phyloP scores from a whole-genome alignment of 2,797 vertebrate genomes.

The Gambelia wislizenii region DNA sequence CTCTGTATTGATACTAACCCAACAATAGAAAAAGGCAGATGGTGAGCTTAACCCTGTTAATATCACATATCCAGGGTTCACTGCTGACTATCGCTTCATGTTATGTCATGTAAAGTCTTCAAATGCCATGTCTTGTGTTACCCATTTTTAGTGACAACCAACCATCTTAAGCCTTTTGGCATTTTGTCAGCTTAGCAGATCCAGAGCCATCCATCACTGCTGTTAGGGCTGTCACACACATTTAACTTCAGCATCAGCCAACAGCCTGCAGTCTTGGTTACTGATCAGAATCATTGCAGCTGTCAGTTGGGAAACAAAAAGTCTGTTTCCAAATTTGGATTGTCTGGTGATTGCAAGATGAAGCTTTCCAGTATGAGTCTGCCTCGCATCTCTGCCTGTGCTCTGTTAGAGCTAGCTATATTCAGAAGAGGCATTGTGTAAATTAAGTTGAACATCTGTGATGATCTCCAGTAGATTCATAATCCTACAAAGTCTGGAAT shows the following conservation, averaged over 20 bases:
- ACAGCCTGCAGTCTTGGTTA: slow-evolving; percentile 71
- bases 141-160: slow-evolving; percentile 78
- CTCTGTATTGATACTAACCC: slow-evolving; percentile 46
- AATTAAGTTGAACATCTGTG: slow-evolving; percentile 27
- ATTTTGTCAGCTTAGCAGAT: slow-evolving; percentile 76
- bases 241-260: slow-evolving; percentile 79
- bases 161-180: slow-evolving; percentile 69
- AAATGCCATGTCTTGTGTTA: slow-evolving; percentile 72
- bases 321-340: slow-evolving; percentile 46
- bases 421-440: slow-evolving; percentile 23
- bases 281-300: slow-evolving; percentile 68
- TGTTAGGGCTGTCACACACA: slow-evolving; percentile 75
- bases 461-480: slow-evolving; percentile 4
- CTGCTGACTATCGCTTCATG: slow-evolving; percentile 75
- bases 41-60: slow-evolving; percentile 70
- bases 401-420: slow-evolving; percentile 27
- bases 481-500: background rate
- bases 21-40: slow-evolving; percentile 67
- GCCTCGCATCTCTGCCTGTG: background rate
- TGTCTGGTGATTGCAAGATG: slow-evolving; percentile 32
- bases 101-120: slow-evolving; percentile 73
- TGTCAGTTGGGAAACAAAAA: slow-evolving; percentile 44
- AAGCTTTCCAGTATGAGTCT: slow-evolving; percentile 40
- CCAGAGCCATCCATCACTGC: slow-evolving; percentile 78
- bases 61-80: slow-evolving; percentile 75